Evolutionary conservation across 2,888 invertebrate species (phyloP).

Genomic region (Lithodes maja): DNA sequence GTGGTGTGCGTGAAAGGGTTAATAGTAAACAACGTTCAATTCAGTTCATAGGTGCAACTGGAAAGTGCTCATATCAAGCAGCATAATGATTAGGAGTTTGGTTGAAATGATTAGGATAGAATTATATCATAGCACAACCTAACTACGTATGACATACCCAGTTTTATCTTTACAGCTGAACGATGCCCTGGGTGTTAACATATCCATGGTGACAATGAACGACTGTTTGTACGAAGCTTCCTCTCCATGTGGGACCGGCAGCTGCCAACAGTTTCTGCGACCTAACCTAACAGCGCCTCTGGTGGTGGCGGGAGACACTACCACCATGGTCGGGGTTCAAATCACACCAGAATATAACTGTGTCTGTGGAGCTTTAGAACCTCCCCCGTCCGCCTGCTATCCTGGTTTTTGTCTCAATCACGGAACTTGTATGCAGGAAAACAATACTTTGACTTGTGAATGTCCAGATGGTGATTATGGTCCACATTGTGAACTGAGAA

Average conservation of each 20-base stretch:
- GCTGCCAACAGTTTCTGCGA: conserved; percentile 58
- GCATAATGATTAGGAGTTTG: too few species aligned
- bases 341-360: conserved; percentile 60
- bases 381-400: conserved; percentile 30
- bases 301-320: conserved; percentile 48
- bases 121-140: too few species aligned
- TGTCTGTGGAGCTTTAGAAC: conserved; percentile 54
- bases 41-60: too few species aligned
- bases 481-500: conserved; percentile 64
- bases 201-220: conserved; percentile 63
- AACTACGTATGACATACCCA: too few species aligned
- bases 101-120: too few species aligned
- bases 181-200: conserved; percentile 41
- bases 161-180: conserved; percentile 41
- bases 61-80: too few species aligned
- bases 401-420: conserved; percentile 62
- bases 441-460: conserved; percentile 42
- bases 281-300: conserved; percentile 63
- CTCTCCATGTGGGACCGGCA: conserved; percentile 33
- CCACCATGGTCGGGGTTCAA: conserved; percentile 68
- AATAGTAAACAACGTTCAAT: too few species aligned
- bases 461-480: conserved; percentile 65
- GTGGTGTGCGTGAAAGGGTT: too few species aligned
- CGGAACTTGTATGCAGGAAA: conserved; percentile 44
- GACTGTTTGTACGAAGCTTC: conserved; percentile 63